Evolutionary conservation across 1,140 invertebrate species (phyloP).

Genomic region (Aphelenchoides besseyi): DNA sequence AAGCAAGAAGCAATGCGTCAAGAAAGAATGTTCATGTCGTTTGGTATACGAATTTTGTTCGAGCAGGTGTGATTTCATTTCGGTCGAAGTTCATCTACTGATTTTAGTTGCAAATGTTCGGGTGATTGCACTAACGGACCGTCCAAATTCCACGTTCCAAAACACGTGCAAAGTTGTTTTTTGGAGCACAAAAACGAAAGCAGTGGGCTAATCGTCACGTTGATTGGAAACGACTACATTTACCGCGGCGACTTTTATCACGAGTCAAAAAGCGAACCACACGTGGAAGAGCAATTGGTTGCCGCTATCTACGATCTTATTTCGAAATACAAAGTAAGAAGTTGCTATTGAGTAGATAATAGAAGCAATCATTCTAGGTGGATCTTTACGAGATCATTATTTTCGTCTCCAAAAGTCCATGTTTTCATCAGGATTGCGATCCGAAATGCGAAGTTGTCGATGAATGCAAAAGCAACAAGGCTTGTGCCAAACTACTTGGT

Average conservation of each 20-base stretch:
- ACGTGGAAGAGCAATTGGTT: conserved; percentile 61
- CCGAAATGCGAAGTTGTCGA: conserved; percentile 62
- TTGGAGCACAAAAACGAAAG: conserved; percentile 62
- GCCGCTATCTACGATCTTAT: conserved; percentile 62
- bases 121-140: conserved; percentile 62
- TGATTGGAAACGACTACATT: conserved; percentile 62
- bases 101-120: conserved; percentile 59
- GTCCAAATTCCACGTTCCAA: conserved; percentile 62
- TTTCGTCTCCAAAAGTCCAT: conserved; percentile 61
- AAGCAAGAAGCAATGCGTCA: conserved; percentile 62
- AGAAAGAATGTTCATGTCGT: conserved; percentile 61
- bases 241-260: conserved; percentile 63
- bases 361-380: conserved; percentile 43
- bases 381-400: conserved; percentile 62
- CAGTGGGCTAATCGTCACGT: conserved; percentile 61
- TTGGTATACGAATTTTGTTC: conserved; percentile 62
- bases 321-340: conserved; percentile 59
- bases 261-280: conserved; percentile 59
- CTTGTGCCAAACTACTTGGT: conserved; percentile 59
- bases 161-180: conserved; percentile 63
- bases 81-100: conserved; percentile 1
- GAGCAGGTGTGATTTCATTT: conserved; percentile 46
- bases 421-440: conserved; percentile 62
- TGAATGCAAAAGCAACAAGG: conserved; percentile 62
- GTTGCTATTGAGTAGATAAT: conserved; percentile 10